Base-by-base conservation (phyloP, 2,797 vertebrate genomes). In the Rhodeus uyekii region DNA sequence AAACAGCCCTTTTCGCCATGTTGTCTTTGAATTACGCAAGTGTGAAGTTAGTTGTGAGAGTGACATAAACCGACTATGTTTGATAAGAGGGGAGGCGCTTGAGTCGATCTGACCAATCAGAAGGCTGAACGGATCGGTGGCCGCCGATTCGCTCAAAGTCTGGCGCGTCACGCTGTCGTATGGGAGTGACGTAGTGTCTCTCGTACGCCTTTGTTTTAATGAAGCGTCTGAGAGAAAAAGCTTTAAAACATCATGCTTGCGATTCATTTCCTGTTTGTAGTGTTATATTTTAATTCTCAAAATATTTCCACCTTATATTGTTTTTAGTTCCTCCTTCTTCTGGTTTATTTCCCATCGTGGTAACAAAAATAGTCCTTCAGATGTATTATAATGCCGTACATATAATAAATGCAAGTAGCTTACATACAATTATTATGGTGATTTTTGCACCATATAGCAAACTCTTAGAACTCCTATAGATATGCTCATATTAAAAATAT, bases 1-100 rank as follows among this genome's bases (percentile, higher is more conserved):
- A 95, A 0, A 95, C 95, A 0, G 94, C 95, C 80, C 94, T 95
- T 0, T 94, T 95, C 19, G 76, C 90, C 94, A 95, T 94, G 0
- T 86, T 87, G 8, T 3, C 24, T 64, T n/a, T 34, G 32, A 19
- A 34, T 18, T 38, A 38, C 2, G 1, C 44, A 81, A 67, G 16
- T 14, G 38, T 2, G 9, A 60, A 46, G 29, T 60, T 76, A 46
- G 29, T 60, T 76, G 8, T 34, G 39, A 29, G 8, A 3, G n/a
- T 12, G 5, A 27, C 8, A 44, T 5, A 67, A 72, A 10, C 18
- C 13, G 44, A 79, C 0, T 12, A 10, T 4, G 36, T 42, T 63
- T 44, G 39, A 67, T 55, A 55, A 34, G 77, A 67, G 14, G 14
- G 38, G 38, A 39, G 24, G 50, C 3, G 64, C 63, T 3, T 42